These are phyloP conservation scores for Leptestheria dahalacensis DNA, from an alignment of 1,140 invertebrate species.

Conservation along the genomic window DNA sequence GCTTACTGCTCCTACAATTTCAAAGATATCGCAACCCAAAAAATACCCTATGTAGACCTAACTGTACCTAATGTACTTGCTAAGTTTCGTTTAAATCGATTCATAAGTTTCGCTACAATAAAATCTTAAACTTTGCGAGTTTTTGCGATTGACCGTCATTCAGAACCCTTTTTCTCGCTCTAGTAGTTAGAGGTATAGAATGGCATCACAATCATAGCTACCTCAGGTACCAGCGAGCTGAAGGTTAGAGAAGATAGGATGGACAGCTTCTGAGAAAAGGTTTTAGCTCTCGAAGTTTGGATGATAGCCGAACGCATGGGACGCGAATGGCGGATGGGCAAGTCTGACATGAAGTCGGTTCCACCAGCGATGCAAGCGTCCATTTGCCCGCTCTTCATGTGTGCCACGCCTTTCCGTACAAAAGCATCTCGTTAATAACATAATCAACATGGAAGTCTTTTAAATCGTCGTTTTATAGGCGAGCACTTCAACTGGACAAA, in stretches of 20 bases:
- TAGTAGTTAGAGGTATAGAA: no score
- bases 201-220: background rate
- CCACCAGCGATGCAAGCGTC: constrained; percentile 12
- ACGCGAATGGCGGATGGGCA: background rate
- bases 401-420: background rate
- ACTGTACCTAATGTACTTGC: no score
- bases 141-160: background rate
- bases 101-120: no score
- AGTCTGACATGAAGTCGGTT: constrained; percentile 12
- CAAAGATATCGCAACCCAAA: no score
- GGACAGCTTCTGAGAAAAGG: background rate
- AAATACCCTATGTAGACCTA: no score
- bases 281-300: background rate
- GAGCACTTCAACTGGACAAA: no score
- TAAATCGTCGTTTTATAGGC: background rate
- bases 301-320: background rate
- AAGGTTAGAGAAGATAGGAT: background rate
- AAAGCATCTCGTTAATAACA: background rate
- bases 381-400: background rate
- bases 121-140: no score
- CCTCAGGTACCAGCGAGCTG: background rate
- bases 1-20: no score
- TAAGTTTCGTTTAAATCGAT: no score
- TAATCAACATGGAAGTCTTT: background rate
- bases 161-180: background rate